Base-by-base conservation (phyloP, 2,113 vertebrate genomes). In the Stomatorhinus ivindoensis region DNA sequence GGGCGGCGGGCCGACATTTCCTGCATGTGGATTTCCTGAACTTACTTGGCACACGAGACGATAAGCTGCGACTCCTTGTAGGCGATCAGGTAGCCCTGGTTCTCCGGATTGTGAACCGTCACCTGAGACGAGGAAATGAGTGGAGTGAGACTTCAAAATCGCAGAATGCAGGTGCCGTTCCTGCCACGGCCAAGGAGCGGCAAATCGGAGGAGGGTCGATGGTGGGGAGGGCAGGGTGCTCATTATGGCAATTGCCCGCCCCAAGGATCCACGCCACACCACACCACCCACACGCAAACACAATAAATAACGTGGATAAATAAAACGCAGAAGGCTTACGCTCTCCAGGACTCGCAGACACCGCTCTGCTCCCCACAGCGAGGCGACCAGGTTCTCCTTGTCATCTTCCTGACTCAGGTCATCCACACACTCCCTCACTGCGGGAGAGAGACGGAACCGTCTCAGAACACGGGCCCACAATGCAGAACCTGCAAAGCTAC, bases 31-130 rank as follows among this genome's bases (percentile, higher is more conserved):
- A 47, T 35, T 35, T 53, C 65, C 31, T 10, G 15, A 19, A 95
- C 98, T 97, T 96, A 99, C 98, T 97, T 98, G 86, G 98, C 98
- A 93, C 97, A 97, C 88, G 98, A 99, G 90, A 96, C 94, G 91
- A 99, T 99, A 91, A 99, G 98, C 4, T 98, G 97, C 0, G 98
- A 99, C 95, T 99, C 98, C 93, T 99, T 99, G 94, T 99, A 99
- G 42, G 98, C 98, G 89, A 99, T 99, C 94, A 99, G 93, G 94
- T 99, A 99, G 95, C 97, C 96, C 95, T 99, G 98, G 95, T 99
- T 99, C 94, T 99, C 98, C 80, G 97, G 96, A 95, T 99, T 99
- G 94, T 99, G 98, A 91, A 97, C 96, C 7, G 97, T 97, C 91
- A 98, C 97, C 97, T 94, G 83, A n/a, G 9, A 17, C 58, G 3